Evolutionary conservation across 2,797 vertebrate species (phyloP), one percentile per base, ranked within the genome.

Genomic region (Melanotaenia pygmaea): DNA sequence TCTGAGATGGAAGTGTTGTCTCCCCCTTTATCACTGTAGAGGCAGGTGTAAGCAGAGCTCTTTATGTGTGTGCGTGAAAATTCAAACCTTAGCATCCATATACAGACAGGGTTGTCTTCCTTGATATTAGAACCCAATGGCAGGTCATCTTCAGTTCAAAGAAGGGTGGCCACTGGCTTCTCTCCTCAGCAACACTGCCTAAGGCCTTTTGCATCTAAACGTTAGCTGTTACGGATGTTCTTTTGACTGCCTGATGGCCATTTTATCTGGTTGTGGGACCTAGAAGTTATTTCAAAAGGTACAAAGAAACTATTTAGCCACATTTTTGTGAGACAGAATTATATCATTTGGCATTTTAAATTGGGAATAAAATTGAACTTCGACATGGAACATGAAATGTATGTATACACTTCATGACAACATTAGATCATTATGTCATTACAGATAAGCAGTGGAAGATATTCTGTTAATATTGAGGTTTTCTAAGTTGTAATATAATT

Each of bases 141-240:
- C 71, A 69, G 83, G 85, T 86, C 81, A 83, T 76, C 58, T 74
- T 40, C 71, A 84, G 86, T 88, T 89, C 83, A 86, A 66, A 79
- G 67, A 64, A 13, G 3, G 32, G 28, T 61, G 70, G 72, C 63
- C 62, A 59, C 9, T 59, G 40, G 67, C 47, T 68, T 63, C 14
- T 13, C 51, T 54, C 24, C 22, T 26, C 13, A 61, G 47, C 14
- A 65, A n/a, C 54, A 38, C 59, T 22, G 38, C 16, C 40, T 0
- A 1, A 66, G 35, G 63, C 64, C 20, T 3, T 32, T 59, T 6
- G 54, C 67, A 43, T 26, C 5, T 9, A 61, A 53, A 73, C 73
- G 59, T 78, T 24, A 47, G 28, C 54, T 38, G 5, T 37, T 72
- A 51, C 67, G 72, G 18, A 73, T 67, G 3, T 0, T 79, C 37